Evolutionary conservation across 2,113 vertebrate species (phyloP).

Genomic region (Oreochromis aureus): DNA sequence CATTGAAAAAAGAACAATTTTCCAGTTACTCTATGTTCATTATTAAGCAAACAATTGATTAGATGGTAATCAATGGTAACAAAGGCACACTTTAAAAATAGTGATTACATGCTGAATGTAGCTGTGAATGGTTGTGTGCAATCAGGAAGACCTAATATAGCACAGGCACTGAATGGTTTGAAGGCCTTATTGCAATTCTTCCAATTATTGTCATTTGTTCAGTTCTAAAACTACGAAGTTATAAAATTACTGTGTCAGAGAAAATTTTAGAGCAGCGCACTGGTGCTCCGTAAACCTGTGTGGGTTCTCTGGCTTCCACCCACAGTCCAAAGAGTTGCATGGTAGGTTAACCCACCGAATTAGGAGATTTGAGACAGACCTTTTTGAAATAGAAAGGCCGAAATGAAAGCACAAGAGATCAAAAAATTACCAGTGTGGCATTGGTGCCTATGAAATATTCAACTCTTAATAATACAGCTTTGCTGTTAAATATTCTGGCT

Average conservation of each 20-base stretch:
- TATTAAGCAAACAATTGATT: not conserved
- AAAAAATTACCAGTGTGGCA: not conserved
- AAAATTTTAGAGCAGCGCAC: not conserved
- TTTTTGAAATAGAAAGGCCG: not conserved
- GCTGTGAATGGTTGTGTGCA: not conserved
- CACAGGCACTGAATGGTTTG: not conserved
- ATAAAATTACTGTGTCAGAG: not conserved
- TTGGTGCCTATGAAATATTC: not conserved
- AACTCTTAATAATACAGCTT: not conserved
- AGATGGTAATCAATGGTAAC: not conserved
- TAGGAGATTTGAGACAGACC: not conserved
- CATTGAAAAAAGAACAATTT: not conserved
- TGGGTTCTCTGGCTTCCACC: not conserved
- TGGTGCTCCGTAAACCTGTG: not conserved
- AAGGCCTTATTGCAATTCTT: not conserved
- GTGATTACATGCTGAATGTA: not conserved
- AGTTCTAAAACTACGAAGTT: not conserved
- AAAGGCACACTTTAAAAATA: not conserved
- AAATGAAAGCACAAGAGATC: not conserved
- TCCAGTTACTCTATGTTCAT: not conserved
- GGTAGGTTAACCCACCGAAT: not conserved
- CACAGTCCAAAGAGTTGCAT: not conserved
- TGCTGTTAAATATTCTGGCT: not conserved
- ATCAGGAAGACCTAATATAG: not conserved
- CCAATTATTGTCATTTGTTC: not conserved